These are phyloP conservation scores for Pelusios castaneus DNA, from an alignment of 2,113 vertebrate genomes.

Conservation along the genomic window DNA sequence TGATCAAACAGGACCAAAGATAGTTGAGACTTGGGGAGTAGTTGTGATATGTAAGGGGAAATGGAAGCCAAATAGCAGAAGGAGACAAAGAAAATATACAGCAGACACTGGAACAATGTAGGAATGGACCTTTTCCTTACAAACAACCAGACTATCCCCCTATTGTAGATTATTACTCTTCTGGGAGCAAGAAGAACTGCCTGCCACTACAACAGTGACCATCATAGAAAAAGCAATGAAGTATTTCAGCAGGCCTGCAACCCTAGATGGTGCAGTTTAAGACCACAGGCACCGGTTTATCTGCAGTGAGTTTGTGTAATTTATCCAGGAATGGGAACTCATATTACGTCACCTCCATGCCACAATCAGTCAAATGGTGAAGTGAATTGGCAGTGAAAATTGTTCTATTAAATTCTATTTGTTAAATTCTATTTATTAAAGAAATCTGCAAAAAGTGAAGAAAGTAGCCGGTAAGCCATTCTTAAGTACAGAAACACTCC, in stretches of 20 bases:
- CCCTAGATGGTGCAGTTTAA: not conserved
- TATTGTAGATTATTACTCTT: not conserved
- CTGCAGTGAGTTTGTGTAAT: not conserved
- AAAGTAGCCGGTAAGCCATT: not conserved
- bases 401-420: not conserved
- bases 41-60: not conserved
- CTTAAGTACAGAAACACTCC: not conserved
- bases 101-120: not conserved
- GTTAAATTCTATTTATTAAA: not conserved
- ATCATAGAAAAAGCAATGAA: not conserved
- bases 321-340: not conserved
- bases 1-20: not conserved
- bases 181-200: not conserved
- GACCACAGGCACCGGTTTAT: not conserved
- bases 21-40: not conserved
- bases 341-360: not conserved
- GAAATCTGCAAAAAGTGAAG: not conserved
- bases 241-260: not conserved
- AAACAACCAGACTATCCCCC: not conserved
- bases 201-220: not conserved
- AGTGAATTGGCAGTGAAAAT: not conserved
- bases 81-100: not conserved
- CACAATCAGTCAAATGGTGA: not conserved
- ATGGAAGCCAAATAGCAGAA: not conserved
- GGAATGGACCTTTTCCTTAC: not conserved